phyloP scores from a whole-genome alignment of 2,888 invertebrate species.

The Galeopsomyia nigrocyanea region DNA sequence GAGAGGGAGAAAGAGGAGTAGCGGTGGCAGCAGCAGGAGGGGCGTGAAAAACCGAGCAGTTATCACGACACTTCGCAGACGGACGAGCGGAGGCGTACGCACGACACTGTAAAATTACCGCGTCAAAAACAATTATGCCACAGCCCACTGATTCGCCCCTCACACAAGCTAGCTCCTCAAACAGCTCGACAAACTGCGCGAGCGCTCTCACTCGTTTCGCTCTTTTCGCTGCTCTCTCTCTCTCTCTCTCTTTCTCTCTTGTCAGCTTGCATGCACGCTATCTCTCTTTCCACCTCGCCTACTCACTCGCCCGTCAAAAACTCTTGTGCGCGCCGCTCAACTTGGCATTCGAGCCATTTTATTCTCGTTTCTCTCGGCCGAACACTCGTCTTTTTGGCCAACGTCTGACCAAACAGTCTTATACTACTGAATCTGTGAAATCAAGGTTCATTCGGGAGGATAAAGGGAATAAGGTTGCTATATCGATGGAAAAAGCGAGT shows the following conservation, averaged over 20 bases:
- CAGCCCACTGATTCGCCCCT: conserved; percentile 60
- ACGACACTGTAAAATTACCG: conserved; percentile 69
- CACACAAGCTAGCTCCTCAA: conserved; percentile 20
- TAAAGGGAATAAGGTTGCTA: no score
- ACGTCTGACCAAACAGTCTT: no score
- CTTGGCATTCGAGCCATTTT: no score
- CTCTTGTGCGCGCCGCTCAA: no score
- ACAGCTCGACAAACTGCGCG: conserved; percentile 38
- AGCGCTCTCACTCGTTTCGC: conserved; percentile 26
- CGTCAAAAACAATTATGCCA: conserved; percentile 68
- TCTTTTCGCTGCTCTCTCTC: conserved; percentile 27
- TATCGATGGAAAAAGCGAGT: neutral
- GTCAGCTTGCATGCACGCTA: no score
- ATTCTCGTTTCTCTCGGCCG: no score
- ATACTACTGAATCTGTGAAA: no score
- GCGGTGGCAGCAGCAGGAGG: neutral
- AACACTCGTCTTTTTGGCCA: no score
- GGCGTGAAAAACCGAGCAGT: conserved; percentile 58
- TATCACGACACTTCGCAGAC: conserved; percentile 57
- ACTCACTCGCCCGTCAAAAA: no score
- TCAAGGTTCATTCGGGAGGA: no score
- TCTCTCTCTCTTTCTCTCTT: neutral
- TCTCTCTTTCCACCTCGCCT: no score
- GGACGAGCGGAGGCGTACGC: conserved; percentile 62
- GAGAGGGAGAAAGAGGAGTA: conserved; percentile 7